Percentiles rank a stretch among this genome's conserved stretches.
Conservation (phyloP, 2,113 vertebrate genomes). For the Brachypteracias leptosomus region DNA sequence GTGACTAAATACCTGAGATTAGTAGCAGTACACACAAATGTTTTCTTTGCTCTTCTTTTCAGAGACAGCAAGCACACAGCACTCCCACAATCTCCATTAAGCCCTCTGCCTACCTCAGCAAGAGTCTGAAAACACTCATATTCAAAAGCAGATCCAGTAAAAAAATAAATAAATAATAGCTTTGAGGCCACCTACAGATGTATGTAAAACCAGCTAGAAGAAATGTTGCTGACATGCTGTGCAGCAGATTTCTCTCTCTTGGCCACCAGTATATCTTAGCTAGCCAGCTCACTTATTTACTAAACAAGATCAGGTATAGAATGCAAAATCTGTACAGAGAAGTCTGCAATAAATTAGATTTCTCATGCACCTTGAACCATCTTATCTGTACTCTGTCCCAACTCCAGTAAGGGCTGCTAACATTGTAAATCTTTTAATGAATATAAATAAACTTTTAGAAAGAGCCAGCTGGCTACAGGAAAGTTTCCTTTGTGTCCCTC, state of each 20-base stretch:
- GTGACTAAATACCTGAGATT: neutral
- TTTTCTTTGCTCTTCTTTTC: neutral
- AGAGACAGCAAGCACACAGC: neutral
- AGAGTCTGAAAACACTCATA: neutral
- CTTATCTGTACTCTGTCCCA: neutral
- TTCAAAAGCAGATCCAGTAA: neutral
- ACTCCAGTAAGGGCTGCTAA: neutral
- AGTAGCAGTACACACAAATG: neutral
- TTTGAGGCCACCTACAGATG: neutral
- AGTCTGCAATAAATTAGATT: neutral
- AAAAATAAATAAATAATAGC: neutral
- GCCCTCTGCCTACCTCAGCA: neutral
- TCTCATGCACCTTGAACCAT: neutral
- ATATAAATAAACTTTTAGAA: neutral
- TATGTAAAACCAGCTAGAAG: neutral
- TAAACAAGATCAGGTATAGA: neutral
- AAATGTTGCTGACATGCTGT: neutral
- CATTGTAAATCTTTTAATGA: neutral
- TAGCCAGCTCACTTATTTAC: neutral
- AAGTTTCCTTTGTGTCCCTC: neutral
- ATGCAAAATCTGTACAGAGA: neutral
- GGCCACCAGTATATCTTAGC: neutral
- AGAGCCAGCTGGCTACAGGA: neutral
- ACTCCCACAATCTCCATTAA: neutral
- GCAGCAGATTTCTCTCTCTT: neutral